Conservation (phyloP, 2,113 vertebrate species). For the Ochotona curzoniae region DNA sequence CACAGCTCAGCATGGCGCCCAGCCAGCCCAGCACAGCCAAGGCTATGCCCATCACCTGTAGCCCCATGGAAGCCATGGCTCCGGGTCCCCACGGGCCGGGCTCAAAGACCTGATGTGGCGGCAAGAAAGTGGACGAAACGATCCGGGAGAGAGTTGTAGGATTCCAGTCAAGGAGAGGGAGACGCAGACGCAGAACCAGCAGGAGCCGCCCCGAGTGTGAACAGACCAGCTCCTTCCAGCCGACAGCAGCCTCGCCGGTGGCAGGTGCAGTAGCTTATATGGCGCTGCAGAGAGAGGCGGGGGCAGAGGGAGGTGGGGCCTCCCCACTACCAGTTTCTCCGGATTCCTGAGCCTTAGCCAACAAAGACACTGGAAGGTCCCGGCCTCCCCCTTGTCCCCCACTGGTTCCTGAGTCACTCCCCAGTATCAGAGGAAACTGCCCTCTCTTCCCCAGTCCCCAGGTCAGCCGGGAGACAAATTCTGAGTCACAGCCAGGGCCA, state of each 20-base stretch:
- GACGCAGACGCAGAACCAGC: neutral
- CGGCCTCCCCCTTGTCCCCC: neutral
- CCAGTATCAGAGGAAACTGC: conserved; percentile 73
- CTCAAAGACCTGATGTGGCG: neutral
- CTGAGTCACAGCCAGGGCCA: conserved; percentile 56
- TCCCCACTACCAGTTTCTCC: conserved; percentile 87
- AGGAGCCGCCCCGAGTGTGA: neutral
- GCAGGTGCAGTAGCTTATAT: conserved; percentile 80
- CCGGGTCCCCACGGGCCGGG: accelerated
- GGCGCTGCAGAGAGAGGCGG: conserved; percentile 78
- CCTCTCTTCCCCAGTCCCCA: conserved; percentile 31
- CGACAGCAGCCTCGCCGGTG: accelerated
- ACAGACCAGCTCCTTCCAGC: neutral
- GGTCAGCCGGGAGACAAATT: conserved; percentile 57
- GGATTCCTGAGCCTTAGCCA: conserved; percentile 85
- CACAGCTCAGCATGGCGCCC: conserved; percentile 89
- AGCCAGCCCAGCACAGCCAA: conserved; percentile 93
- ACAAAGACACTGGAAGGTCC: conserved; percentile 66
- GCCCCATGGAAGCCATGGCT: conserved; percentile 92
- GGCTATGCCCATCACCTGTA: conserved; percentile 92
- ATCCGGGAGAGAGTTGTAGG: neutral
- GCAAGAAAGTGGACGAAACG: too few species aligned
- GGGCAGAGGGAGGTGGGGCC: conserved; percentile 65
- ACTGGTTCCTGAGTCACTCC: conserved; percentile 66
- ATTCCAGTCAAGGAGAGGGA: neutral